phyloP scores from a whole-genome alignment of 2,888 invertebrate genomes.

The Podotricha telesiphe region DNA sequence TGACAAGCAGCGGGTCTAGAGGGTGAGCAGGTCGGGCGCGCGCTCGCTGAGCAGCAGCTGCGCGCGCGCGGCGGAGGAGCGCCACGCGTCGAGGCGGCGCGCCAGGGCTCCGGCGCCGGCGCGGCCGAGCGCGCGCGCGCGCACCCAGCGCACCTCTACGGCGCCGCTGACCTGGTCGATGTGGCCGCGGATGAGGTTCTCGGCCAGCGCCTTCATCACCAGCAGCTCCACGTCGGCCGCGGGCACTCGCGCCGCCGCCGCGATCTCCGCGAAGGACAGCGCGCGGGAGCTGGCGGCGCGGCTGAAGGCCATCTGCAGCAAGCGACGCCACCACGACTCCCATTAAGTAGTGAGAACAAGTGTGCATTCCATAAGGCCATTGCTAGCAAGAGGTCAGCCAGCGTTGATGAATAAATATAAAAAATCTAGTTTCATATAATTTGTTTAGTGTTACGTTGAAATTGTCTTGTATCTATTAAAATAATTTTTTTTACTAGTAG shows the following conservation, averaged over 20 bases:
- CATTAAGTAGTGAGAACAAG: too few relatives aligned
- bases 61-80: conserved; percentile 61
- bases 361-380: too few relatives aligned
- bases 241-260: conserved; percentile 92
- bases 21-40: conserved; percentile 66
- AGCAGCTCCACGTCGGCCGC: conserved; percentile 95
- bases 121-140: conserved; percentile 66
- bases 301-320: conserved; percentile 94
- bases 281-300: conserved; percentile 94
- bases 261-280: conserved; percentile 95
- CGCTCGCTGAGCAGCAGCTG: conserved; percentile 55
- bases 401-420: too few relatives aligned
- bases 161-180: conserved; percentile 90
- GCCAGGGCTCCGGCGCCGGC: conserved; percentile 66
- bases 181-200: conserved; percentile 95
- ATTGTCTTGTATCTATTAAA: too few relatives aligned
- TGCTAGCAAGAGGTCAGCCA: too few relatives aligned
- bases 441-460: too few relatives aligned
- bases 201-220: conserved; percentile 98
- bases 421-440: too few relatives aligned
- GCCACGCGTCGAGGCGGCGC: conserved; percentile 64
- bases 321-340: too few relatives aligned
- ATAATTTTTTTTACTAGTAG: too few relatives aligned
- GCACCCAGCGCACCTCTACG: conserved; percentile 69
- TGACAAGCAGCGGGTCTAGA: conserved; percentile 29